Percentiles rank a stretch among this genome's conserved stretches.
Conservation (phyloP, 2,888 invertebrate species). For the Drosophila algonquin region DNA sequence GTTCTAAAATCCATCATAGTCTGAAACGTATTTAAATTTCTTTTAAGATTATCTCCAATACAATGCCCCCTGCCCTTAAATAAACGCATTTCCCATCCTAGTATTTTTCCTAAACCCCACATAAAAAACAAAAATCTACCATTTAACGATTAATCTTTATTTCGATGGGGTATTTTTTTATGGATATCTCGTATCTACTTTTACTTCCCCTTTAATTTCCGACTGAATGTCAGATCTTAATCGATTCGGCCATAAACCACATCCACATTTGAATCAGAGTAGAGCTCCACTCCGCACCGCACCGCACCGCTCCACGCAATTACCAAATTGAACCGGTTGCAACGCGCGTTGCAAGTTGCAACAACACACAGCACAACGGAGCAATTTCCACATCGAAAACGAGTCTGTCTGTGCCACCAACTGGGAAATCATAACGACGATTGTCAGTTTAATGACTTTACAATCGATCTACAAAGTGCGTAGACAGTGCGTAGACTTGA, state of each 20-base stretch:
- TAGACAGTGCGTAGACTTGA: conserved; percentile 59
- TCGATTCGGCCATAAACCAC: conserved; percentile 25
- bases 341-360: not conserved
- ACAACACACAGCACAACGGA: not conserved
- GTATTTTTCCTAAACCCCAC: no score
- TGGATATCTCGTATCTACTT: not conserved
- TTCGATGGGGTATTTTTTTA: no score
- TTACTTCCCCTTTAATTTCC: conserved; percentile 25
- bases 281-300: conserved; percentile 13
- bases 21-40: not conserved
- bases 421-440: conserved; percentile 69
- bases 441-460: conserved; percentile 65
- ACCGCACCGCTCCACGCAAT: conserved; percentile 16
- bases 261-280: conserved; percentile 32
- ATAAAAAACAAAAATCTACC: no score
- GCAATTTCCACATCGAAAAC: conserved; percentile 40
- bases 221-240: conserved; percentile 20
- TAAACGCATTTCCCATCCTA: no score
- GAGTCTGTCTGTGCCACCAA: conserved; percentile 44
- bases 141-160: no score
- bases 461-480: conserved; percentile 55
- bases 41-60: no score
- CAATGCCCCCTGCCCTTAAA: no score
- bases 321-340: conserved; percentile 50
- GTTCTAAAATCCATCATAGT: not conserved